A percentile compares a stretch with the other conserved stretches of the same genome.
Conservation (phyloP, 2,113 vertebrate species). For the Hypocryptadius cinnamomeus region DNA sequence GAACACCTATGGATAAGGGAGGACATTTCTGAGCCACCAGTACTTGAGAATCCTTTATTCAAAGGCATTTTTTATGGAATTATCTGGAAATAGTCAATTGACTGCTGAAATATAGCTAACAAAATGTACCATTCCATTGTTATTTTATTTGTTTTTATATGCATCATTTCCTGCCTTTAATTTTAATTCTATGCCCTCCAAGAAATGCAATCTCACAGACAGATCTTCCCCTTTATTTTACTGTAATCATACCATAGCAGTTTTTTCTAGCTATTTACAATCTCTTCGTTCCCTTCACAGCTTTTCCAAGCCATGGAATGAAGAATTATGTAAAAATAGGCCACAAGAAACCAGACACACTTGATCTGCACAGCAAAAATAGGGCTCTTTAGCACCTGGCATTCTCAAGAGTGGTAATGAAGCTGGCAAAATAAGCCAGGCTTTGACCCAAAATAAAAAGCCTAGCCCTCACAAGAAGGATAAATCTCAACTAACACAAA, state of each 20-base stretch:
- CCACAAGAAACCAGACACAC: conserved; percentile 33
- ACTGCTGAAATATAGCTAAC: not conserved
- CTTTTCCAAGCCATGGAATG: conserved; percentile 19
- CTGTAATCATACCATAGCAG: not conserved
- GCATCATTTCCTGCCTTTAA: not conserved
- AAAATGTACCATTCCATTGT: not conserved
- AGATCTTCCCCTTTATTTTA: not conserved
- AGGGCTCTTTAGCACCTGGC: conserved; percentile 59
- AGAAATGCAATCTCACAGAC: not conserved
- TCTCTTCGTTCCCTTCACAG: not conserved
- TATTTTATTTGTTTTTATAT: not conserved
- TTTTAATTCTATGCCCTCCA: not conserved
- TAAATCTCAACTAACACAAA: not conserved
- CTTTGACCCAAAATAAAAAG: conserved; percentile 49
- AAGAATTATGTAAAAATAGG: conserved; percentile 56
- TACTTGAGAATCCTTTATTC: not conserved
- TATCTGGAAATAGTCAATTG: not conserved
- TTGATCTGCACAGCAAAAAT: conserved; percentile 47
- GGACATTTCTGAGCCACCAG: not conserved
- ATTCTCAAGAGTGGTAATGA: conserved; percentile 52
- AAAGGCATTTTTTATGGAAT: not conserved
- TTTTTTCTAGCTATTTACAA: conserved; percentile 3
- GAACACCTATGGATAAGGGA: not conserved
- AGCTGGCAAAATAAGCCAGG: conserved; percentile 8
- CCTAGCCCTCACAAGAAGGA: not conserved